Evolutionary conservation across 2,797 vertebrate genomes (phyloP).

Genomic region (Crocidura indochinensis): DNA sequence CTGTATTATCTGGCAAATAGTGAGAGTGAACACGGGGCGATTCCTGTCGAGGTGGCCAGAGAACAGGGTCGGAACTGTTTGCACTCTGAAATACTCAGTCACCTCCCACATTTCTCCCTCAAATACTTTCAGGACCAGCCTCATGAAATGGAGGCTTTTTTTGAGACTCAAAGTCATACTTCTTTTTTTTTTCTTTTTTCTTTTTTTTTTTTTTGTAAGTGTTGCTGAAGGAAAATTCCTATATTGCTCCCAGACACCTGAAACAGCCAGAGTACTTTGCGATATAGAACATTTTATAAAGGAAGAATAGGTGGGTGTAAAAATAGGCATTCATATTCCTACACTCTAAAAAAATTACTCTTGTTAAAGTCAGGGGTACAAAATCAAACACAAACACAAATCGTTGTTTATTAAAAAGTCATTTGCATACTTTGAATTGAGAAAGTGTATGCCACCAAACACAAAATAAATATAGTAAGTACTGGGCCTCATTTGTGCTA

Average conservation of each 20-base stretch:
- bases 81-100: too few species aligned
- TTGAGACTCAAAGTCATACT: slow-evolving; percentile 12
- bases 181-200: slow-evolving; percentile 28
- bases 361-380: slow-evolving; percentile 10
- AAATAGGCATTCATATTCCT: neutral
- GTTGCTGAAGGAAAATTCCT: slow-evolving; percentile 46
- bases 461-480: slow-evolving; percentile 3
- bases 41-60: too few species aligned
- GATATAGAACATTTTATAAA: slow-evolving; percentile 35
- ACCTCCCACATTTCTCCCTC: neutral
- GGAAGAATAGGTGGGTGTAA: neutral
- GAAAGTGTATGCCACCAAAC: slow-evolving; percentile 13
- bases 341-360: slow-evolving; percentile 38
- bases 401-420: slow-evolving; percentile 51
- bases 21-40: too few species aligned
- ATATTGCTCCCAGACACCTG: slow-evolving; percentile 22
- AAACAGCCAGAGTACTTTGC: slow-evolving; percentile 15
- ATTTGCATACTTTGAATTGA: slow-evolving; percentile 23
- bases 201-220: slow-evolving; percentile 5
- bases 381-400: slow-evolving; percentile 34
- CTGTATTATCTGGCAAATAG: too few species aligned
- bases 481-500: neutral
- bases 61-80: too few species aligned
- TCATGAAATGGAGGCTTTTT: neutral
- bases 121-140: neutral